Base-by-base conservation (phyloP, 1,140 invertebrate genomes). In the Drosophila orosa region DNA sequence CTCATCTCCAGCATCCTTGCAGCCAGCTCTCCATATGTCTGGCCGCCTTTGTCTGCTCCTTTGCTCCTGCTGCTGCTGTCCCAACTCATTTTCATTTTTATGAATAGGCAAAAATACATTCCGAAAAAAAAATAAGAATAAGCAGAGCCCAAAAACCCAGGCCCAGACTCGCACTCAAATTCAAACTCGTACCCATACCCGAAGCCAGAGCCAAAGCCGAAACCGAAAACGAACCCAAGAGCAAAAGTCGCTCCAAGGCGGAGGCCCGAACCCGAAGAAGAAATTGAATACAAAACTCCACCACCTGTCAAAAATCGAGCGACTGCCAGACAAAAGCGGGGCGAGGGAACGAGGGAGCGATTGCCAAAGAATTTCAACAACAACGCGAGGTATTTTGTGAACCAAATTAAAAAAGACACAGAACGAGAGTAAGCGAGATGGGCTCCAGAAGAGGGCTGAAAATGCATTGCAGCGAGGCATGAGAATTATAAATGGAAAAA, bases 291-390 rank as follows among this genome's bases (percentile, higher is more conserved):
- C 83, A 85, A 77, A 82, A 86, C 84, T 86, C 87, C 89, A 89
- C 87, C 87, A 90, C 87, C 87, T 90, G 87, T 90, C 87, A 90
- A 90, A 90, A 90, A 90, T 84, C 80, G 80, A 89, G 78, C 61
- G 59, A 90, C 67, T 57, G 80, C 74, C 74, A 75, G 71, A 74
- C 59, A 74, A 61, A 73, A 31, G 50, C 62, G 25, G 35, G 54
- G 50, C 27, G 39, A 47, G 42, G 56, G 24, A 19, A 62, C 31
- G 77, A 44, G 44, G 37, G 45, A 45, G 48, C 55, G 78, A 80
- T 85, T 86, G 83, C 84, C 67, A 83, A 90, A 89, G 86, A 89
- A 89, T 89, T 90, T 87, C 78, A 89, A 90, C 86, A 87, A 69
- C 85, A 87, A 89, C 69, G 74, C 83, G 78, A 79, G 81, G 86